Percentiles rank a stretch among this genome's conserved stretches.
Evolutionary conservation across 2,888 invertebrate genomes (phyloP).

Genomic region (Carterocephalus palaemon): DNA sequence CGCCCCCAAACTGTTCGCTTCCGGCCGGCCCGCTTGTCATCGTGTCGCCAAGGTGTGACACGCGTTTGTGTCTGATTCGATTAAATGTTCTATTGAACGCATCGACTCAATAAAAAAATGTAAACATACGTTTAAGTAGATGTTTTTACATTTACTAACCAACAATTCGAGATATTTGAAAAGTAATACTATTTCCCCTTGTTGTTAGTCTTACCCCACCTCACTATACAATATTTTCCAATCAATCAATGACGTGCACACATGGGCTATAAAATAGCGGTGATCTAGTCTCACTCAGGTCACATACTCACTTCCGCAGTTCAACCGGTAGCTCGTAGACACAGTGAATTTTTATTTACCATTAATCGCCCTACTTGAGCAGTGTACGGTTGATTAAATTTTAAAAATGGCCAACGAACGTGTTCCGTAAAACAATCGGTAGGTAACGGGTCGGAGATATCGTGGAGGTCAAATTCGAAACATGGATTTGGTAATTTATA

Average conservation of each 20-base stretch:
- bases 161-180: no score
- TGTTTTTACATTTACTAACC: no score
- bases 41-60: conserved; percentile 35
- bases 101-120: conserved; percentile 4
- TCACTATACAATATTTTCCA: no score
- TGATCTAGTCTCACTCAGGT: background rate
- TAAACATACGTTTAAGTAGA: no score
- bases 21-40: conserved; percentile 44
- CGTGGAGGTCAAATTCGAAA: no score
- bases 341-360: conserved; percentile 66
- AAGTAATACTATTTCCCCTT: background rate
- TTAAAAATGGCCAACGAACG: conserved; percentile 40
- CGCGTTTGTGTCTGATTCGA: conserved; percentile 15
- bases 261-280: no score
- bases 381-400: conserved; percentile 56
- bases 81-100: conserved; percentile 4
- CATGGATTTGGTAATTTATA: no score
- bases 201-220: background rate
- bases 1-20: conserved; percentile 70
- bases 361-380: conserved; percentile 58
- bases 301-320: conserved; percentile 30
- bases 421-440: conserved; percentile 2
- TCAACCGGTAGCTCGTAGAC: conserved; percentile 40
- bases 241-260: background rate
- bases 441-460: conserved; percentile 4